Evolutionary conservation across 2,888 invertebrate genomes (phyloP).

Genomic region (Spilarctia lutea): DNA sequence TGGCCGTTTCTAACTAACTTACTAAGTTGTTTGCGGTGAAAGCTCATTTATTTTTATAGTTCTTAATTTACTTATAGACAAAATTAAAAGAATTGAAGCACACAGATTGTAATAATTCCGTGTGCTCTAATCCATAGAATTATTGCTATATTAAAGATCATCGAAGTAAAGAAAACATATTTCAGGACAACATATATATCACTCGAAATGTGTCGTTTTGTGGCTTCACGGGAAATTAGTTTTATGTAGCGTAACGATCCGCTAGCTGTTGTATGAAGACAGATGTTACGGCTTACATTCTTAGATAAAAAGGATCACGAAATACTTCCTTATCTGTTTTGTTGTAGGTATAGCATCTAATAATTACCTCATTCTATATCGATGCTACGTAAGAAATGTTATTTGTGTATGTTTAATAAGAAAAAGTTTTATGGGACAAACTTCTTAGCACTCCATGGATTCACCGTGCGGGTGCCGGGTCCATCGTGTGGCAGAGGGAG

Average conservation of each 20-base stretch:
- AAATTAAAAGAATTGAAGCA: not conserved
- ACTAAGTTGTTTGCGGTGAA: not conserved
- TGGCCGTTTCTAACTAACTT: no score
- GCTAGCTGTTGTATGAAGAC: slow-evolving; percentile 21
- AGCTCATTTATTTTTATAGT: not conserved
- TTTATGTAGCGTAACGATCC: slow-evolving; percentile 26
- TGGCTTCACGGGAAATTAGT: slow-evolving; percentile 28
- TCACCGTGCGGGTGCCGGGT: no score
- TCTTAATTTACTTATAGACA: not conserved
- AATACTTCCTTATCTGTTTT: slow-evolving; percentile 9
- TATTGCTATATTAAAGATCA: slow-evolving; percentile 10
- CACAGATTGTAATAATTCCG: slow-evolving; percentile 1
- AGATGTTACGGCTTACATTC: slow-evolving; percentile 23
- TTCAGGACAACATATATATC: slow-evolving; percentile 21
- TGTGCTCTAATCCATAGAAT: not conserved
- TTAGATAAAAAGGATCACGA: slow-evolving; percentile 11
- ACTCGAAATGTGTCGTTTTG: slow-evolving; percentile 25
- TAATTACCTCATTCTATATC: slow-evolving; percentile 1
- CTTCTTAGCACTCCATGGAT: no score
- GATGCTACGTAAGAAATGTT: not conserved
- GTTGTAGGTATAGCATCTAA: slow-evolving; percentile 2
- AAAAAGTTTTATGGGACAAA: not conserved
- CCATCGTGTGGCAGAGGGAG: no score
- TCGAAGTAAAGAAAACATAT: slow-evolving; percentile 19
- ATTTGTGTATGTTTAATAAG: not conserved